These are phyloP conservation scores for Pangasius sanitwongsei DNA, from an alignment of 2,797 vertebrate genomes.

Conservation along the genomic window DNA sequence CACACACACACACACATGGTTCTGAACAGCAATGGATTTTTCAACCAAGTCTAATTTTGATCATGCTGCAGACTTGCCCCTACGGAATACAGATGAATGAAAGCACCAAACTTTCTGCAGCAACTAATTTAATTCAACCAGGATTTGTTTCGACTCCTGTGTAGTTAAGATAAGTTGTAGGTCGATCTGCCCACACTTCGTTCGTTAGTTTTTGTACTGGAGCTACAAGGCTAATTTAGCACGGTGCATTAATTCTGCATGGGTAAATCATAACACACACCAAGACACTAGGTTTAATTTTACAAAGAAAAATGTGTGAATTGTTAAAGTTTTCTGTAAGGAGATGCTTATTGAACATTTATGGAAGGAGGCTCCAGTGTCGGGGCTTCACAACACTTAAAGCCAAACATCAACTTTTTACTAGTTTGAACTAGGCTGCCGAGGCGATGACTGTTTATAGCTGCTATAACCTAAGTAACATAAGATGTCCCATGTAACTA, in stretches of 20 bases:
- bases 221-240: constrained; percentile 5
- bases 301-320: background rate
- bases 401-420: no score
- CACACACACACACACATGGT: background rate
- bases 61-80: background rate
- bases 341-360: no score
- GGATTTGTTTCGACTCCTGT: background rate
- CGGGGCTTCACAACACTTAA: no score
- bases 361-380: no score
- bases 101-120: background rate
- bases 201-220: background rate
- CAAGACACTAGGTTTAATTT: background rate
- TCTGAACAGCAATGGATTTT: constrained; percentile 1
- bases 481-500: background rate
- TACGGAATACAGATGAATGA: background rate
- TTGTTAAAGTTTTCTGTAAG: no score
- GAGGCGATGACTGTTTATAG: background rate
- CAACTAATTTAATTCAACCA: background rate
- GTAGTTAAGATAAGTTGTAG: background rate
- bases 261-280: background rate
- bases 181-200: background rate
- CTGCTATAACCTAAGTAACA: background rate
- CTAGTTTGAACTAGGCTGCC: background rate
- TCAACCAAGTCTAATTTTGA: background rate
- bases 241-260: background rate